Percentiles rank a stretch among this genome's conserved stretches.
Evolutionary conservation across 2,113 vertebrate species (phyloP).

Genomic region (Pachypanchax playfairii): DNA sequence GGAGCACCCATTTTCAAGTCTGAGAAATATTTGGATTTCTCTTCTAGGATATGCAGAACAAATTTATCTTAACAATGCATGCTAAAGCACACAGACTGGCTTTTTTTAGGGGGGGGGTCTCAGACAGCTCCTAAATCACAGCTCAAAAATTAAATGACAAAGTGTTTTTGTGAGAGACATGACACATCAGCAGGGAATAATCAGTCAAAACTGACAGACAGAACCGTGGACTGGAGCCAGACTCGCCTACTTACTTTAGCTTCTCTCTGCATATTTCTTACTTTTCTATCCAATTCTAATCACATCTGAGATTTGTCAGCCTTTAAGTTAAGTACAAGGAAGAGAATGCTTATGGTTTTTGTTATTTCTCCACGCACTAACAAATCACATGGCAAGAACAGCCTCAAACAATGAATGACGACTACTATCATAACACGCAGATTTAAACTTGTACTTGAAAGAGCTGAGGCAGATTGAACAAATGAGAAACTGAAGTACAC

Average conservation of each 20-base stretch:
- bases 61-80: conserved; percentile 29
- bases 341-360: neutral
- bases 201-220: conserved; percentile 49
- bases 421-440: conserved; percentile 53
- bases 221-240: conserved; percentile 34
- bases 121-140: conserved; percentile 24
- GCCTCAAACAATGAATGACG: conserved; percentile 57
- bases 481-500: conserved; percentile 12
- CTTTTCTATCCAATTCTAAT: neutral
- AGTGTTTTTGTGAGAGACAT: conserved; percentile 41
- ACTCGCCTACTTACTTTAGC: conserved; percentile 32
- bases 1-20: conserved; percentile 42
- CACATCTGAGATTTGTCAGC: conserved; percentile 7
- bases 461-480: conserved; percentile 16
- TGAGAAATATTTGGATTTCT: conserved; percentile 60
- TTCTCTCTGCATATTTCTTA: conserved; percentile 17
- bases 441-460: conserved; percentile 51
- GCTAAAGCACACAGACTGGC: conserved; percentile 59
- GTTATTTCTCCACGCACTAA: neutral
- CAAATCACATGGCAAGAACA: neutral
- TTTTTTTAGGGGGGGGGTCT: too few species aligned
- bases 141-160: conserved; percentile 33
- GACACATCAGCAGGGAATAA: conserved; percentile 53
- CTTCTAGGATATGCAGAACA: conserved; percentile 37
- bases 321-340: neutral